These are phyloP conservation scores for Schrankia costaestrigalis DNA, from an alignment of 2,888 invertebrate species.

Conservation along the genomic window DNA sequence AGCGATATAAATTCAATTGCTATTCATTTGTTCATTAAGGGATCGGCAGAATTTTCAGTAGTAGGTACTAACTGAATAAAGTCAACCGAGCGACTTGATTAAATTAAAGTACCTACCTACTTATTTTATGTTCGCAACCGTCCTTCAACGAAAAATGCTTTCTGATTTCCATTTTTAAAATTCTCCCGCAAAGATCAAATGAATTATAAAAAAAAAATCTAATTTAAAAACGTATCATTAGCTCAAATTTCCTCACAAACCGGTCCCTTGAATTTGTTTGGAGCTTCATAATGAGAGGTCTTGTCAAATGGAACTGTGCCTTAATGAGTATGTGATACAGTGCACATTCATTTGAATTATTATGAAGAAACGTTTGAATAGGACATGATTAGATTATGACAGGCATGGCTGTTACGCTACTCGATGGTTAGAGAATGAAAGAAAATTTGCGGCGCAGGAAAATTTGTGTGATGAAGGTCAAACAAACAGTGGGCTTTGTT, in stretches of 20 bases:
- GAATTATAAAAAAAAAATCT: slow-evolving; percentile 12
- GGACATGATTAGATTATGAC: slow-evolving; percentile 32
- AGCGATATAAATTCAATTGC: no score
- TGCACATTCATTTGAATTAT: slow-evolving; percentile 18
- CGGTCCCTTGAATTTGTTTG: slow-evolving; percentile 28
- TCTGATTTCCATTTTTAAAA: not conserved
- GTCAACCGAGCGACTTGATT: not conserved
- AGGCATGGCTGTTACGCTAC: slow-evolving; percentile 18
- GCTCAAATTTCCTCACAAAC: slow-evolving; percentile 25
- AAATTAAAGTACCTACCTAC: no score
- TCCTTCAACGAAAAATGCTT: not conserved
- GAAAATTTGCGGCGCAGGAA: slow-evolving; percentile 4
- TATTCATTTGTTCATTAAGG: no score
- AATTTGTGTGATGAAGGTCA: no score
- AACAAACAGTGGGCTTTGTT: no score
- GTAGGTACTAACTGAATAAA: no score
- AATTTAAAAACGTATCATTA: slow-evolving; percentile 24
- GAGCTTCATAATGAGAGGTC: slow-evolving; percentile 26
- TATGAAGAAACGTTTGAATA: slow-evolving; percentile 22
- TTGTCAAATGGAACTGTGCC: slow-evolving; percentile 25
- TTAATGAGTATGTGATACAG: slow-evolving; percentile 20
- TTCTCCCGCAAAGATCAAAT: slow-evolving; percentile 6
- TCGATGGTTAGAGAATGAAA: slow-evolving; percentile 11
- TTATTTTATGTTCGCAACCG: not conserved
- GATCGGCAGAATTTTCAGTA: no score